These are phyloP conservation scores for Mechanitis messenoides DNA, from an alignment of 2,888 invertebrate genomes.

Conservation along the genomic window DNA sequence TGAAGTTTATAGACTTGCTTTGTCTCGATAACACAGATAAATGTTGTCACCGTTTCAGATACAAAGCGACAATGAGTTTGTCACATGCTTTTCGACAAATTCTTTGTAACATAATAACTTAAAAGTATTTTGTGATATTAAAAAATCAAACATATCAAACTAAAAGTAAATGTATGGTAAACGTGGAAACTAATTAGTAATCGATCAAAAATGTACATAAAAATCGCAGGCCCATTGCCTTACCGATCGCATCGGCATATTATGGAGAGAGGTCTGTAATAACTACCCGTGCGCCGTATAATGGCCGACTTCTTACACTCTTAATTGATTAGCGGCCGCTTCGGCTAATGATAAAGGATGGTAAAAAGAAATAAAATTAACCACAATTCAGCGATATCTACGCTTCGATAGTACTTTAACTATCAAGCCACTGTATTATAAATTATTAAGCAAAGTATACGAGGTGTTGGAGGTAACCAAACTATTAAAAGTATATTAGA, in stretches of 20 bases:
- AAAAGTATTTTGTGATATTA: constrained; percentile 29
- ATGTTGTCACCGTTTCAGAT: constrained; percentile 69
- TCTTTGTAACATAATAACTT: constrained; percentile 46
- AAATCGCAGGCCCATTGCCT: constrained; percentile 73
- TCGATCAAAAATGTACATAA: constrained; percentile 65
- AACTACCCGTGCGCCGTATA: constrained; percentile 72
- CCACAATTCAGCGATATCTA: constrained; percentile 62
- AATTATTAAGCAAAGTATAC: constrained; percentile 22
- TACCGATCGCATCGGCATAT: constrained; percentile 74
- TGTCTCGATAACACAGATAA: constrained; percentile 76
- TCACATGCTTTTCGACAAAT: constrained; percentile 66
- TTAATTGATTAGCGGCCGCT: constrained; percentile 78
- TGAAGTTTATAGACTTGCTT: constrained; percentile 69
- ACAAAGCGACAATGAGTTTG: constrained; percentile 67
- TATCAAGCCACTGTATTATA: constrained; percentile 27
- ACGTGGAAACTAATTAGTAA: constrained; percentile 52
- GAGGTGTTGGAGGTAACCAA: constrained; percentile 5
- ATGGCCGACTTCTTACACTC: constrained; percentile 76
- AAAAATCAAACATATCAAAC: constrained; percentile 12
- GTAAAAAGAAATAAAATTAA: constrained; percentile 74
- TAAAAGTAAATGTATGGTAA: constrained; percentile 15
- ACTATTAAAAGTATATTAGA: background rate
- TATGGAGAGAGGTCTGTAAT: constrained; percentile 70
- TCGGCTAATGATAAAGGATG: constrained; percentile 76
- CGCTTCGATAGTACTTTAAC: constrained; percentile 54